Conservation (phyloP, 2,888 invertebrate species). For the Cynaeus angustus region DNA sequence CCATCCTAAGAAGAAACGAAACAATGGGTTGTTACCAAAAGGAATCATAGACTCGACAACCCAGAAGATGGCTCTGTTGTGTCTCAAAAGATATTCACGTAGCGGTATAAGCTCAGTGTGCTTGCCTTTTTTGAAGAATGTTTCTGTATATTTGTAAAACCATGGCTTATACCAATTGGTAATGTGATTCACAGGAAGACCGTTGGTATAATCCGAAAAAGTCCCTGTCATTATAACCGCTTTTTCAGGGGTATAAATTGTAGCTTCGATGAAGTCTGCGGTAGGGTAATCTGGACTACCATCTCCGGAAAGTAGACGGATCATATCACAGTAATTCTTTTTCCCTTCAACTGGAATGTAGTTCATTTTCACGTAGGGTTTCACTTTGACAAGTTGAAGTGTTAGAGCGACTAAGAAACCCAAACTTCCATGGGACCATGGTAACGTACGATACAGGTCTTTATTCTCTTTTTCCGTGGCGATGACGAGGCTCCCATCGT, state of each 20-base stretch:
- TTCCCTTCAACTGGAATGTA: slow-evolving; percentile 79
- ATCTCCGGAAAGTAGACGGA: slow-evolving; percentile 77
- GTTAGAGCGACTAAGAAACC: slow-evolving; percentile 80
- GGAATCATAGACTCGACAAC: slow-evolving; percentile 83
- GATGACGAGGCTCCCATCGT: slow-evolving; percentile 76
- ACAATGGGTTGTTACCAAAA: slow-evolving; percentile 79
- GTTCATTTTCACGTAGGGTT: slow-evolving; percentile 78
- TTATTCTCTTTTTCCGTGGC: slow-evolving; percentile 74
- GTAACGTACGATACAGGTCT: slow-evolving; percentile 77
- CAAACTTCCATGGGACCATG: slow-evolving; percentile 81
- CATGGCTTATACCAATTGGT: slow-evolving; percentile 82
- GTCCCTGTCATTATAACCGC: slow-evolving; percentile 81
- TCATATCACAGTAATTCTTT: slow-evolving; percentile 77
- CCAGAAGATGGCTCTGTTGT: slow-evolving; percentile 83
- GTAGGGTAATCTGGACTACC: slow-evolving; percentile 70
- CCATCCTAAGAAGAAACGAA: slow-evolving; percentile 79
- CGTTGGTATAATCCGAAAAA: slow-evolving; percentile 76
- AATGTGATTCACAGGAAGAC: slow-evolving; percentile 74
- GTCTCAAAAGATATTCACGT: slow-evolving; percentile 78
- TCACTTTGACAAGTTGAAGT: slow-evolving; percentile 76
- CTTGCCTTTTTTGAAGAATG: slow-evolving; percentile 74
- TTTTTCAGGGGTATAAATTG: slow-evolving; percentile 76
- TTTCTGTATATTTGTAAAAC: slow-evolving; percentile 81
- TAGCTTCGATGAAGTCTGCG: slow-evolving; percentile 80
- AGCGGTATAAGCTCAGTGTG: slow-evolving; percentile 78